These are phyloP conservation scores for Chromoteleia sp. DNA, from an alignment of 2,888 invertebrate species.

Conservation along the genomic window DNA sequence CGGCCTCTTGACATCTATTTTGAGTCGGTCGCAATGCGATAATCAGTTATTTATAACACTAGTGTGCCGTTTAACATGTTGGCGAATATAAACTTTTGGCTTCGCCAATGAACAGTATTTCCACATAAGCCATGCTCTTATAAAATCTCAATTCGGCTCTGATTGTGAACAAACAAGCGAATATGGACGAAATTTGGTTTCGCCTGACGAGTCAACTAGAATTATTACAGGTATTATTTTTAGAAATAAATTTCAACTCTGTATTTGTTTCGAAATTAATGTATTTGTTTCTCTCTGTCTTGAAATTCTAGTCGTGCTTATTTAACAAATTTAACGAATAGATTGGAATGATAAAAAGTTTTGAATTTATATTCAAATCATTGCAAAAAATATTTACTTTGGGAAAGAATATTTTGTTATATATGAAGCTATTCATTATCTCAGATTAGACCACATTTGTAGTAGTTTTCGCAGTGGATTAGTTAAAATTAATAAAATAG, in stretches of 20 bases:
- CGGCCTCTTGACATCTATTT: conserved; percentile 79
- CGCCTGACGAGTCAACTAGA: conserved; percentile 81
- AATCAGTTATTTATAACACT: conserved; percentile 83
- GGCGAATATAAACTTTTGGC: conserved; percentile 63
- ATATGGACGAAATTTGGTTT: conserved; percentile 83
- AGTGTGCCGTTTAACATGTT: conserved; percentile 77
- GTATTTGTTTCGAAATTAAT: background rate
- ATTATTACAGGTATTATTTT: conserved; percentile 79
- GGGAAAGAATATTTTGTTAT: too few species aligned
- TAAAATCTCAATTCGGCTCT: conserved; percentile 27
- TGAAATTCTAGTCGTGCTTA: too few species aligned
- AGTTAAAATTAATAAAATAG: too few species aligned
- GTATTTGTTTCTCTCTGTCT: background rate
- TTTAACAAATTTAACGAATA: too few species aligned
- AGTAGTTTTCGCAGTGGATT: too few species aligned
- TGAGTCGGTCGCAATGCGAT: conserved; percentile 79
- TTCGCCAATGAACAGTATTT: conserved; percentile 61
- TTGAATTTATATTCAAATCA: too few species aligned
- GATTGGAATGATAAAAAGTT: too few species aligned
- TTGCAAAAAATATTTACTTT: too few species aligned
- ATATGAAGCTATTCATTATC: too few species aligned
- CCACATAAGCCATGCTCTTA: conserved; percentile 54
- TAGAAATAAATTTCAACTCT: conserved; percentile 1
- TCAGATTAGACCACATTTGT: too few species aligned
- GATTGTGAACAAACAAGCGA: conserved; percentile 46